Base-by-base conservation (phyloP, 2,888 invertebrate species). In the Papilio elwesi region DNA sequence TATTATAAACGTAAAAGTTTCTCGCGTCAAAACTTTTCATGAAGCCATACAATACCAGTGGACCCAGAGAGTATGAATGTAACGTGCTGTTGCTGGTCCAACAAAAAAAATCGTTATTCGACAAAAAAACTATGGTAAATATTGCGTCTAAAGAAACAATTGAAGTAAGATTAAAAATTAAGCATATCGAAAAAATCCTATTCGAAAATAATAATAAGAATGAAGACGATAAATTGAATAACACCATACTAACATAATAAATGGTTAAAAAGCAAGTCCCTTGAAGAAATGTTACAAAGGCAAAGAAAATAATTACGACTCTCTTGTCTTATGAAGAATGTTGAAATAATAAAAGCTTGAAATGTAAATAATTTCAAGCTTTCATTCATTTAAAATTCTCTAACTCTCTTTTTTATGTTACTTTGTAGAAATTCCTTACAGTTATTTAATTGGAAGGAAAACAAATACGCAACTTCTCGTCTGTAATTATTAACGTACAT, bases 311-410 rank as follows among this genome's bases (percentile, higher is more conserved):
- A 36, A 55, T 12, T 10, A 57, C 6, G 9, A n/a, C 1, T n/a
- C 1, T n/a, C 53, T 53, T 53, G 53, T 38, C 38, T 38, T 38
- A 8, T 59, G n/a, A n/a, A 59, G 38, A 59, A 59, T 38, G 36
- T n/a, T 38, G 36, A 26, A 59, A 59, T 59, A 59, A 59, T 59
- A n/a, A 59, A 59, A 59, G 59, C n/a, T 59, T 38, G 38, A 59
- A 38, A 59, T 59, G 38, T 38, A 13, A 57, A 57, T 36, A 36
- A 36, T 38, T 57, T 59, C 38, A 59, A 38, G 59, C 38, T 59
- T 59, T 38, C 59, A 38, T 59, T 59, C 38, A 9, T 59, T 59
- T 59, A 38, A 57, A 57, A 57, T 11, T 55, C 16, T 36, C 36
- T 57, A 0, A 55, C 52, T 10, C 26, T 13, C 6, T 6, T 11